Evolutionary conservation across 1,140 invertebrate genomes (phyloP).

Genomic region (Eciton burchellii): DNA sequence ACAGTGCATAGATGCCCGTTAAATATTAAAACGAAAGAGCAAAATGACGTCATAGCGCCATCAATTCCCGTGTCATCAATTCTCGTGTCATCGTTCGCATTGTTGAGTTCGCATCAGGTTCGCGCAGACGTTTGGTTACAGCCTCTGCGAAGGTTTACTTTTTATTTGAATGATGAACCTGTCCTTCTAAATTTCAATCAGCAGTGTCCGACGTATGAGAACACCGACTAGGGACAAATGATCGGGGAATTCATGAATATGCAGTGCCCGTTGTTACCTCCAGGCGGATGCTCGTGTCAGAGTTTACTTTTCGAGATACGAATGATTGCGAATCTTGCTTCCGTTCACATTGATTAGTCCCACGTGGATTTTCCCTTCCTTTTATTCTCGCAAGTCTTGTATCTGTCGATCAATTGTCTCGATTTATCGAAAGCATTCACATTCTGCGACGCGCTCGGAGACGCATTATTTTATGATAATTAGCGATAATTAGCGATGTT

Average conservation of each 20-base stretch:
- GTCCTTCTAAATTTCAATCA: neutral
- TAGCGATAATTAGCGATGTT: conserved; percentile 72
- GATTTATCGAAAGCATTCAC: neutral
- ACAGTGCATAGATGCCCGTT: neutral
- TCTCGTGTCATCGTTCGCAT: neutral
- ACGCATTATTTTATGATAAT: conserved; percentile 62
- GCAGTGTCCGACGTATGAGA: neutral
- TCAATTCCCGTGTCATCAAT: conserved; percentile 1
- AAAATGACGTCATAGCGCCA: neutral
- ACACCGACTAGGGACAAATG: conserved; percentile 2
- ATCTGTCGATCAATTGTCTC: conserved; percentile 32
- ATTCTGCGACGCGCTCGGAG: conserved; percentile 3
- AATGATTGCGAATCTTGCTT: conserved; percentile 39
- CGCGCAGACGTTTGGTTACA: neutral
- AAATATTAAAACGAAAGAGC: neutral
- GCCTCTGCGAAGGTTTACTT: neutral
- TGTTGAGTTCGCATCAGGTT: neutral
- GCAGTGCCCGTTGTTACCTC: neutral
- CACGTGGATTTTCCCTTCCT: neutral
- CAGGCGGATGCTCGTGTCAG: conserved; percentile 2
- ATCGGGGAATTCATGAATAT: conserved; percentile 54
- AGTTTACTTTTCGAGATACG: conserved; percentile 13
- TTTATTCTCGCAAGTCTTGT: conserved; percentile 22
- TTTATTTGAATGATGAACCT: neutral
- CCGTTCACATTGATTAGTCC: conserved; percentile 31